Conservation (phyloP, 2,113 vertebrate genomes). For the Python bivittatus region DNA sequence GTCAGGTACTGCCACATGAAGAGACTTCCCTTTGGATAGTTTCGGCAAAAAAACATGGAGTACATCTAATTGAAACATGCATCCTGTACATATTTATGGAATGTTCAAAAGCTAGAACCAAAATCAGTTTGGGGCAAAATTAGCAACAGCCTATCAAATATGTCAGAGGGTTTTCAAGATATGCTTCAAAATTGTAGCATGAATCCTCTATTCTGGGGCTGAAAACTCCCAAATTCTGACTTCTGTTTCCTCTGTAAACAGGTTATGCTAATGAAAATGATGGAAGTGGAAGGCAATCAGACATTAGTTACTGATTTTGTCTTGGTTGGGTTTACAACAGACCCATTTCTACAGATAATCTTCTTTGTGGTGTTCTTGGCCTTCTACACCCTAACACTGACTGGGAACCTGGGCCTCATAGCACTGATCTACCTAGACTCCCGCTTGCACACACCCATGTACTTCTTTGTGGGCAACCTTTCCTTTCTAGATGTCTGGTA, state of each 20-base stretch:
- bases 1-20: not conserved
- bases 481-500: slow-evolving; percentile 59
- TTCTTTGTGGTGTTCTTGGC: slow-evolving; percentile 55
- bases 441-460: slow-evolving; percentile 50
- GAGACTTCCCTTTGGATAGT: no score
- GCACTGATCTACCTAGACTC: slow-evolving; percentile 49
- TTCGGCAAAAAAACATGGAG: not conserved
- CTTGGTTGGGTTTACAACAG: slow-evolving; percentile 47
- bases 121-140: not conserved
- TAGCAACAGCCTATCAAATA: not conserved
- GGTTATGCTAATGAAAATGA: not conserved
- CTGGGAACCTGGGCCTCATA: slow-evolving; percentile 49
- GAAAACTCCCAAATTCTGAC: not conserved
- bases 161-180: not conserved
- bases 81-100: not conserved
- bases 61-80: not conserved
- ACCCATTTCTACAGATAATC: not conserved
- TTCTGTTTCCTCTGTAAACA: not conserved
- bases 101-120: not conserved
- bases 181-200: not conserved
- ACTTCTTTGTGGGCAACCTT: slow-evolving; percentile 60
- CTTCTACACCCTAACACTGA: slow-evolving; percentile 44
- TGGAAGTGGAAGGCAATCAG: not conserved
- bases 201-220: not conserved
- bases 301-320: slow-evolving; percentile 38